phyloP scores from a whole-genome alignment of 2,797 vertebrate genomes.

The Allobates femoralis region DNA sequence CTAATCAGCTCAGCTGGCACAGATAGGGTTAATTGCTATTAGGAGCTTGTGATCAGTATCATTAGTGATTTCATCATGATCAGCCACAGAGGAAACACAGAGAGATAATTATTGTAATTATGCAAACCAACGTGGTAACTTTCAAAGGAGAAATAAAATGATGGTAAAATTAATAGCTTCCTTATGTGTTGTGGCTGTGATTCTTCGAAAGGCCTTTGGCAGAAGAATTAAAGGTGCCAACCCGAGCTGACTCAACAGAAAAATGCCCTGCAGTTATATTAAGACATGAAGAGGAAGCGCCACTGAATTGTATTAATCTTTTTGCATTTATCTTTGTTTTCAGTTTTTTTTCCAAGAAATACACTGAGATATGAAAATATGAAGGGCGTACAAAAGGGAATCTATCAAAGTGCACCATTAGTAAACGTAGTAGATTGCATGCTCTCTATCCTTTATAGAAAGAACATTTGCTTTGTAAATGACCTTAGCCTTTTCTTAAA shows the following conservation, averaged over 20 bases:
- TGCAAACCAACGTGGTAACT: slow-evolving; percentile 43
- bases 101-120: slow-evolving; percentile 51
- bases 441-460: not conserved
- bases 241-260: slow-evolving; percentile 30
- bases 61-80: slow-evolving; percentile 28
- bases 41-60: slow-evolving; percentile 30
- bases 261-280: slow-evolving; percentile 14
- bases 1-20: not conserved
- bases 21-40: slow-evolving; percentile 32
- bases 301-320: not conserved
- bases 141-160: slow-evolving; percentile 51
- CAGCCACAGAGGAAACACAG: slow-evolving; percentile 33
- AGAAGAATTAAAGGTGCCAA: slow-evolving; percentile 46
- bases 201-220: slow-evolving; percentile 45
- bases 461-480: slow-evolving; percentile 57
- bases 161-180: slow-evolving; percentile 50
- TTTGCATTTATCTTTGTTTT: not conserved
- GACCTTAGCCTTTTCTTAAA: slow-evolving; percentile 47
- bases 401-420: not conserved
- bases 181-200: slow-evolving; percentile 49
- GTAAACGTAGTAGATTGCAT: not conserved
- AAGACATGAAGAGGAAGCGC: slow-evolving; percentile 1
- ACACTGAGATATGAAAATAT: not conserved
- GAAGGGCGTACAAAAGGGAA: not conserved
- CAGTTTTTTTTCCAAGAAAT: not conserved